Conservation (phyloP, 2,888 invertebrate species). For the Lochmaea capreae region DNA sequence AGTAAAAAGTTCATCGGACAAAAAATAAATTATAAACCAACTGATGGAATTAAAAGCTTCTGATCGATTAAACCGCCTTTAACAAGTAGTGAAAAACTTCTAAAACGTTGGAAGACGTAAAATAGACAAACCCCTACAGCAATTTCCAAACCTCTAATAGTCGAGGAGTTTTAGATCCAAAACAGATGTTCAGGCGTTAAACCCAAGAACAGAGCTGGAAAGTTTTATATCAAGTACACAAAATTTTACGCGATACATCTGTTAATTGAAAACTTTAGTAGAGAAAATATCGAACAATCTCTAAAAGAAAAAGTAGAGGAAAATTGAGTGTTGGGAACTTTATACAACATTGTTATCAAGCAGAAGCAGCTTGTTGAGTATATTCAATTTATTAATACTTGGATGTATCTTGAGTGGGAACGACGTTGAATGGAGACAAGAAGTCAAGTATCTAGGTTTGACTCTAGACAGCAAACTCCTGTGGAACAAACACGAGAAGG, state of each 20-base stretch:
- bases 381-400: no score
- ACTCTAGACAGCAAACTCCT: no score
- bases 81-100: conserved; percentile 35
- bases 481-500: no score
- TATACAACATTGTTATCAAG: not conserved
- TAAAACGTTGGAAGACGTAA: conserved; percentile 18
- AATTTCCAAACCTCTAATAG: conserved; percentile 23
- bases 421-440: no score
- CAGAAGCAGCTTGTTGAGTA: no score
- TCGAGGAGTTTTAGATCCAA: conserved; percentile 29
- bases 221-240: conserved; percentile 14
- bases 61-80: conserved; percentile 45
- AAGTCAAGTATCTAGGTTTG: no score
- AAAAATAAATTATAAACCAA: conserved; percentile 39
- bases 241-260: conserved; percentile 31
- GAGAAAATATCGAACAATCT: conserved; percentile 22
- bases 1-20: conserved; percentile 16
- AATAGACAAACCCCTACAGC: conserved; percentile 34
- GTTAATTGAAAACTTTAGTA: conserved; percentile 33
- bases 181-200: conserved; percentile 29
- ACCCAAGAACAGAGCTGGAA: not conserved
- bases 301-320: not conserved
- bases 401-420: no score
- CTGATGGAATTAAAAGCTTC: conserved; percentile 49
- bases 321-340: not conserved